Evolutionary conservation across 2,797 vertebrate species (phyloP).

Genomic region (Ptychadena robeensis): DNA sequence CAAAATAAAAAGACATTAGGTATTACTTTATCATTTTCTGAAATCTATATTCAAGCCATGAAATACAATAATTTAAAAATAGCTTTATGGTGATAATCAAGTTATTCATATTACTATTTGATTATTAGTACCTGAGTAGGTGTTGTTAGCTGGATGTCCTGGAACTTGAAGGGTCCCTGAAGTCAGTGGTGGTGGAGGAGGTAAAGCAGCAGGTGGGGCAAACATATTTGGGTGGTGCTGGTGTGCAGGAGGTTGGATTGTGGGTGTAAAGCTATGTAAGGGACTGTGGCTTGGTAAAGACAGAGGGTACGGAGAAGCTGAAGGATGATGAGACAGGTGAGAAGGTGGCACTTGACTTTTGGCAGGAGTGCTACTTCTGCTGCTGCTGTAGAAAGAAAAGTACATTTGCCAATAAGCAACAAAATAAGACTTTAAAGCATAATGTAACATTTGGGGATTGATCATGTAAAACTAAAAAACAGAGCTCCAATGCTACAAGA

Average conservation of each 20-base stretch:
- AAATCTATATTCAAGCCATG: neutral
- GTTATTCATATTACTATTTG: neutral
- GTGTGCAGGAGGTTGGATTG: slow-evolving; percentile 88
- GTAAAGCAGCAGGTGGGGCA: slow-evolving; percentile 94
- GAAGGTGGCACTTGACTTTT: slow-evolving; percentile 84
- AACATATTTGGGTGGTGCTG: slow-evolving; percentile 97
- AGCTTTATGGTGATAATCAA: neutral
- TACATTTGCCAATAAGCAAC: neutral
- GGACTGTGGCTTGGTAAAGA: slow-evolving; percentile 85
- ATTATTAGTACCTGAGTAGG: slow-evolving; percentile 85
- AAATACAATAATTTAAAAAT: neutral
- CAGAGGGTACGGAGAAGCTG: slow-evolving; percentile 84
- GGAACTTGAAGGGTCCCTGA: slow-evolving; percentile 91
- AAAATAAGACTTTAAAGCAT: neutral
- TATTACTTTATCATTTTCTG: neutral
- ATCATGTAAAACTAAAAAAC: neutral
- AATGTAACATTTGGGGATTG: neutral
- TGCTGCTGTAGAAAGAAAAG: slow-evolving; percentile 79
- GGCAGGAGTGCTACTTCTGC: slow-evolving; percentile 94
- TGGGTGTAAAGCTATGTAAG: slow-evolving; percentile 86
- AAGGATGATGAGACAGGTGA: slow-evolving; percentile 83
- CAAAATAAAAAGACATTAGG: neutral
- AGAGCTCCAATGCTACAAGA: neutral
- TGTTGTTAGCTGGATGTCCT: slow-evolving; percentile 90
- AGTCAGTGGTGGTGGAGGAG: slow-evolving; percentile 94